Evolutionary conservation across 2,797 vertebrate species (phyloP), one percentile per base, ranked within the genome.

Genomic region (Mus minutoides): DNA sequence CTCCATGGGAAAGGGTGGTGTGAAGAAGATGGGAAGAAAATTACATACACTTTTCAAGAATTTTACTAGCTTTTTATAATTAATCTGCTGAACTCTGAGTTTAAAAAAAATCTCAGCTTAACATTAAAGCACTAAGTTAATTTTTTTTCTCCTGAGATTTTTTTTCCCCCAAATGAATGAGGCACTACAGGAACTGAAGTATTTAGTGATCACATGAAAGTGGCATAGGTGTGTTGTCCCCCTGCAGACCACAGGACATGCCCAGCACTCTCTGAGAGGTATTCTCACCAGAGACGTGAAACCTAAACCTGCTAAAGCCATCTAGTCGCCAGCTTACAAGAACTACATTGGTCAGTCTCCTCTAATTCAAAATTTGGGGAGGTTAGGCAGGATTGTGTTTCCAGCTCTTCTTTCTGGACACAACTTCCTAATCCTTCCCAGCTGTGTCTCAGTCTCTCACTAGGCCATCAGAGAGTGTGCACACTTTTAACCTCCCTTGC

Each of bases 131-230:
- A 43, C 6, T 75, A 31, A 6, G 67, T 76, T 87, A n/a, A 24
- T 78, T 69, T 80, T 58, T 79, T 79, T 94, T 64, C 56, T 60
- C 34, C 17, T 88, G 77, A 60, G 86, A 92, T 92, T n/a, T 86
- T 40, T 78, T 79, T 34, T 71, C 3, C 6, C 62, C 5, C 29
- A 75, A 49, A 8, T 26, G 43, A 37, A 12, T 24, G 52, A 60
- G 79, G 67, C 26, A 3, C 85, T 67, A 14, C 8, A 56, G 54
- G 64, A 77, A 21, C 29, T 40, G 64, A 56, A 87, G 49, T 2
- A 62, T 49, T 62, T 26, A 1, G 7, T 29, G 13, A 49, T 62
- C 49, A 60, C 17, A 7, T 13, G 46, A 87, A 82, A 85, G 8
- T 3, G 6, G 5, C 3, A 17, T 13, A 58, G 58, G n/a, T 10